phyloP scores from a whole-genome alignment of 2,888 invertebrate genomes.

The Campaea margaritaria region DNA sequence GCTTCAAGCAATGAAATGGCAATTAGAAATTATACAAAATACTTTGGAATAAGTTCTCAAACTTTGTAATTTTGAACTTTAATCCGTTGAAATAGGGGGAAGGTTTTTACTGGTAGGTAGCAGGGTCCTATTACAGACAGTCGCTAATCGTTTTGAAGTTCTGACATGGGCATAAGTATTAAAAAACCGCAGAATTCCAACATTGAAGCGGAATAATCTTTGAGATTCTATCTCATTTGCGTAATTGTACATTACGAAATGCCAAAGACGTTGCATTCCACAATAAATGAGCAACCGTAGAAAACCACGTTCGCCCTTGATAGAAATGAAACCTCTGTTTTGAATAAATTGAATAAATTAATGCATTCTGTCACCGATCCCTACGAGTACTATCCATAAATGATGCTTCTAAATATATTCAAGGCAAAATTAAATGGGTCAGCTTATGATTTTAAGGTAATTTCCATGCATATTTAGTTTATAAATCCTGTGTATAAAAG shows the following conservation, averaged over 20 bases:
- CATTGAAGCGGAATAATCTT: slow-evolving; percentile 37
- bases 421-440: no score
- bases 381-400: no score
- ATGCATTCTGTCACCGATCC: no score
- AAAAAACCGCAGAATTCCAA: slow-evolving; percentile 42
- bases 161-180: slow-evolving; percentile 36
- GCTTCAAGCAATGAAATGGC: slow-evolving; percentile 39
- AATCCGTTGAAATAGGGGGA: neutral
- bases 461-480: no score
- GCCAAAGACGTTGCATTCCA: slow-evolving; percentile 35
- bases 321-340: neutral
- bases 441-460: no score
- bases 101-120: neutral
- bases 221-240: slow-evolving; percentile 43
- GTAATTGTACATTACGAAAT: slow-evolving; percentile 40
- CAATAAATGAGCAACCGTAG: slow-evolving; percentile 4
- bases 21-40: slow-evolving; percentile 43
- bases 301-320: slow-evolving; percentile 6
- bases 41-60: slow-evolving; percentile 11
- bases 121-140: slow-evolving; percentile 33
- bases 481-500: neutral
- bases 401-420: no score
- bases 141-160: slow-evolving; percentile 37
- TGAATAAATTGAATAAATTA: no score
- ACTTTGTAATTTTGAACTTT: slow-evolving; percentile 14